Conservation (phyloP, 1,140 invertebrate species). For the Drosophila azteca region DNA sequence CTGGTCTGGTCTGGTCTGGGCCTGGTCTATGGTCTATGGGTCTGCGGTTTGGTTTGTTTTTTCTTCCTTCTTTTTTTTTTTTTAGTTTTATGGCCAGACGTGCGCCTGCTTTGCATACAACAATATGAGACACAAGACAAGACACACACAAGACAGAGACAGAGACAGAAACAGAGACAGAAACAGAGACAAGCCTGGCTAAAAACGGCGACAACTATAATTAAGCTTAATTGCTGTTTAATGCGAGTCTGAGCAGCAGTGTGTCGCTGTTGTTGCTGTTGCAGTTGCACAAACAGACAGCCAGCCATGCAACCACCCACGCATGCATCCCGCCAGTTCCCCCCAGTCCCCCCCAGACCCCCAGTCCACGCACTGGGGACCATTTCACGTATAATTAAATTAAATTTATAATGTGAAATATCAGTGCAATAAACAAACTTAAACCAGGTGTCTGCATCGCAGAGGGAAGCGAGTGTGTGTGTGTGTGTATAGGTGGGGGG, state of each 20-base stretch:
- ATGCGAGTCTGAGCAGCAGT: constrained; percentile 58
- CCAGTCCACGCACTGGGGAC: neutral
- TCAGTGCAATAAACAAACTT: constrained; percentile 53
- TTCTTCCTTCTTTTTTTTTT: too few species aligned
- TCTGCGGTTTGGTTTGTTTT: constrained; percentile 27
- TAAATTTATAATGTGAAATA: constrained; percentile 65
- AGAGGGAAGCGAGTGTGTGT: neutral
- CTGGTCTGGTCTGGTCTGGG: constrained; percentile 38
- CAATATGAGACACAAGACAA: constrained; percentile 63
- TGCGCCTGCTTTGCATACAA: constrained; percentile 77
- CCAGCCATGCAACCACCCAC: constrained; percentile 7
- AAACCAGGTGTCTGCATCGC: constrained; percentile 58
- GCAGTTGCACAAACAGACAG: constrained; percentile 28
- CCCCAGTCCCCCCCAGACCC: too few species aligned
- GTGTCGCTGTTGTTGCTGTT: constrained; percentile 38
- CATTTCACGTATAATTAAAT: constrained; percentile 67
- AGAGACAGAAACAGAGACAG: constrained; percentile 45
- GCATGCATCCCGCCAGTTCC: too few species aligned
- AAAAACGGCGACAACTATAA: constrained; percentile 82
- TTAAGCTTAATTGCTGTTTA: constrained; percentile 83
- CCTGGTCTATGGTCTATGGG: constrained; percentile 26
- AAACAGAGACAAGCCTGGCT: constrained; percentile 57
- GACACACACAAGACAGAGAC: constrained; percentile 54
- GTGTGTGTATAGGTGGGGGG: neutral
- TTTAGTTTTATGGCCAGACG: constrained; percentile 53